Conservation (phyloP, 2,888 invertebrate genomes). For the Gari tellinella region DNA sequence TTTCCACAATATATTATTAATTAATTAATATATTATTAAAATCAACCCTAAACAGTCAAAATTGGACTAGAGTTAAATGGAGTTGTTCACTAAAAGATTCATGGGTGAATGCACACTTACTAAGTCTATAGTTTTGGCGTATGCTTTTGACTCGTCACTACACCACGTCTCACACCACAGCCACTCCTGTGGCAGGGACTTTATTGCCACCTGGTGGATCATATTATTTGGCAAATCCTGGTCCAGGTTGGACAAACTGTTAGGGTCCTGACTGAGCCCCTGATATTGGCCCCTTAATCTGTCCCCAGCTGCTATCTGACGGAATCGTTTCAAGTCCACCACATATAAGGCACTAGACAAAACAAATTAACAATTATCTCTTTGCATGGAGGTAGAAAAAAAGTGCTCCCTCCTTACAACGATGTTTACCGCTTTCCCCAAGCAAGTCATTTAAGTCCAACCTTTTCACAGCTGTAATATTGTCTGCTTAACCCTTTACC, state of each 20-base stretch:
- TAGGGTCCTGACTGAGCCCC: conserved; percentile 99
- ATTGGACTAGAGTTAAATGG: too few species aligned
- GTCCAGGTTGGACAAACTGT: conserved; percentile 97
- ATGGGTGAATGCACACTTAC: conserved; percentile 86
- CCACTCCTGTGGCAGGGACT: conserved; percentile 99
- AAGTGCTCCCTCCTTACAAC: too few species aligned
- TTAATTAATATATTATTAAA: too few species aligned
- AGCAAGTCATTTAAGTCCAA: too few species aligned
- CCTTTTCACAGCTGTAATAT: too few species aligned
- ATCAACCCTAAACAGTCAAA: too few species aligned
- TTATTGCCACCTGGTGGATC: conserved; percentile 98
- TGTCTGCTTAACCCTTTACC: too few species aligned
- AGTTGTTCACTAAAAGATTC: too few species aligned
- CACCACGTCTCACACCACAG: conserved; percentile 99
- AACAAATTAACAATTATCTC: too few species aligned
- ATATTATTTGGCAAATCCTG: conserved; percentile 99
- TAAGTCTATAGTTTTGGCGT: conserved; percentile 98
- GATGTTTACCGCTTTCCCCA: too few species aligned
- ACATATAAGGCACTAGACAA: conserved; percentile 97
- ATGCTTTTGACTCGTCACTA: conserved; percentile 92
- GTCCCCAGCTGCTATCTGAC: conserved; percentile 99
- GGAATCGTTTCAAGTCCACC: conserved; percentile 97
- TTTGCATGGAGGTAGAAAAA: too few species aligned
- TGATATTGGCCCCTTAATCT: conserved; percentile 99
- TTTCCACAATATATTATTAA: too few species aligned